A percentile compares a stretch with the other conserved stretches of the same genome.
Evolutionary conservation across 2,888 invertebrate genomes (phyloP).

Genomic region (Caenorhabditis afra): DNA sequence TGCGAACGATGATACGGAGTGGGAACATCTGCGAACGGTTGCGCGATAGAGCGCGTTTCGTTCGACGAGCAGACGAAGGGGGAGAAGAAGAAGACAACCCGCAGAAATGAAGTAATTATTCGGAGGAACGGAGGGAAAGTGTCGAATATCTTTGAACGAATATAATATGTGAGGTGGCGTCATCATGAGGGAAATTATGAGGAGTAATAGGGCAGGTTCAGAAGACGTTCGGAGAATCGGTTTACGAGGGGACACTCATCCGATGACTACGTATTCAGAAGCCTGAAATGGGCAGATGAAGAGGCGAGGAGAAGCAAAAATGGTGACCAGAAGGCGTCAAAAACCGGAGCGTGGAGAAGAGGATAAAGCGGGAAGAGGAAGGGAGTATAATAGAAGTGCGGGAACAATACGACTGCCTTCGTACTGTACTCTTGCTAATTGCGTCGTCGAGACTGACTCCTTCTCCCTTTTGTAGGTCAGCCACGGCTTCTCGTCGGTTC

Average conservation of each 20-base stretch:
- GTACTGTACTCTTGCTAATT: conserved; percentile 27
- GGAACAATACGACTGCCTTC: conserved; percentile 24
- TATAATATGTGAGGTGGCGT: conserved; percentile 33
- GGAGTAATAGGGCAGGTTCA: conserved; percentile 44
- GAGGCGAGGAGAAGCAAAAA: neutral
- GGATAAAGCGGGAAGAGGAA: conserved; percentile 6
- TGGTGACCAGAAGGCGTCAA: conserved; percentile 21
- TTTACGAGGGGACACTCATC: conserved; percentile 21
- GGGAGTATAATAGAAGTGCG: conserved; percentile 19
- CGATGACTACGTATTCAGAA: neutral
- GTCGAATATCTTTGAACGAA: conserved; percentile 21
- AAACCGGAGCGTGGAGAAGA: conserved; percentile 16
- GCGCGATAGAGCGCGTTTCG: too few relatives aligned
- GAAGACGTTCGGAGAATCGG: conserved; percentile 9
- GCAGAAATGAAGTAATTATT: neutral
- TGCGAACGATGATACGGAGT: too few relatives aligned
- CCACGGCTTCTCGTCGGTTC: conserved; percentile 7
- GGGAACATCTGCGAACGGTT: too few relatives aligned
- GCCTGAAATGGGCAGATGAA: neutral
- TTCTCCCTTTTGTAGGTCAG: conserved; percentile 43
- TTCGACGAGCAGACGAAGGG: neutral
- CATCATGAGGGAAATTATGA: conserved; percentile 26
- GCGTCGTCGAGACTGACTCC: conserved; percentile 44
- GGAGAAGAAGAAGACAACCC: neutral
- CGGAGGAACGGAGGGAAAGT: conserved; percentile 28